Conservation (phyloP, 2,113 vertebrate genomes). For the Hippocampus abdominalis region DNA sequence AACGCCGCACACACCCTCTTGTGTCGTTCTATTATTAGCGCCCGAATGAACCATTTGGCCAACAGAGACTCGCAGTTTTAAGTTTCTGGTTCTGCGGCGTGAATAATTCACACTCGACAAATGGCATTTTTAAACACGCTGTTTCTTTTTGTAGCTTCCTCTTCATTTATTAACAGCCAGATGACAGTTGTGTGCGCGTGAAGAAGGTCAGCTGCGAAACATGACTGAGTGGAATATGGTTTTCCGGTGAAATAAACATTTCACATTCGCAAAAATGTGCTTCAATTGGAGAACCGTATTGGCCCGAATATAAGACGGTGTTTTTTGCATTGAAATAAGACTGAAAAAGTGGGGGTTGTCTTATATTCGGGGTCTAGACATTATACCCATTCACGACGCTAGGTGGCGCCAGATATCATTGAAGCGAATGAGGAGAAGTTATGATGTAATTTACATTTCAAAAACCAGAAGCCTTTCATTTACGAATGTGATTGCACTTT, state of each 20-base stretch:
- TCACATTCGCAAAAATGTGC: too few relatives aligned
- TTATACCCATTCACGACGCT: too few relatives aligned
- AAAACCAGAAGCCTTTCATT: too few relatives aligned
- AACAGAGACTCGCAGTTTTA: conserved; percentile 11
- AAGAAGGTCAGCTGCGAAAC: conserved; percentile 25
- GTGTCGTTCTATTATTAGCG: background rate
- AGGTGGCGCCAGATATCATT: too few relatives aligned
- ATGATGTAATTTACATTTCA: too few relatives aligned
- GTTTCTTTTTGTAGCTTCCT: conserved; percentile 40
- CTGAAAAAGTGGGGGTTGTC: too few relatives aligned
- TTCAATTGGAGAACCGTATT: too few relatives aligned
- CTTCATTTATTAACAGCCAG: conserved; percentile 30
- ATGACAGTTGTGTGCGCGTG: conserved; percentile 4
- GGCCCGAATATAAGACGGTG: too few relatives aligned
- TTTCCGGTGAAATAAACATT: background rate
- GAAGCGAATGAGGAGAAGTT: too few relatives aligned
- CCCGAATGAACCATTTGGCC: background rate
- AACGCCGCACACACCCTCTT: background rate
- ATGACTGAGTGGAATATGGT: conserved; percentile 7
- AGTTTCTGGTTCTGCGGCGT: conserved; percentile 8
- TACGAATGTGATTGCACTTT: too few relatives aligned
- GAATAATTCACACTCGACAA: conserved; percentile 44
- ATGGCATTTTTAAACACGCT: conserved; percentile 36
- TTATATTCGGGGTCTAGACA: too few relatives aligned
- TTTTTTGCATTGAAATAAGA: too few relatives aligned